Evolutionary conservation across 2,113 vertebrate genomes (phyloP), one percentile per base, ranked within the genome.

Genomic region (Chelonoidis abingdonii): DNA sequence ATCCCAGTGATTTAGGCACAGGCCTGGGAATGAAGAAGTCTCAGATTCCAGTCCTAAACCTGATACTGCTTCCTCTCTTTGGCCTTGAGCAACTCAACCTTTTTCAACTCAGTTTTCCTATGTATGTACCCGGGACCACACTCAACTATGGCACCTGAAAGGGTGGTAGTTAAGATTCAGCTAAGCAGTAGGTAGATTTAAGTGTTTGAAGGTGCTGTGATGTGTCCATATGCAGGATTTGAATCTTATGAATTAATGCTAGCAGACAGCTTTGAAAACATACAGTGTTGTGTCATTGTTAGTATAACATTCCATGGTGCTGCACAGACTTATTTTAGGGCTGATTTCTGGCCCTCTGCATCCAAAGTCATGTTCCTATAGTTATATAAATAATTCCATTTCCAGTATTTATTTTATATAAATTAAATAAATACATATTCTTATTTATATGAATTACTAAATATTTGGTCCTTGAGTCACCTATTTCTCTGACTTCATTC

Each of bases 1-100:
- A 80, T 54, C 54, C 54, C 94, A 95, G 90, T 83, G 62, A 65
- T 91, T 88, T 47, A 97, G 90, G 94, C 50, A 76, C 79, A 65
- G 79, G 81, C 75, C 94, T 84, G 95, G 92, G 44, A 82, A 27
- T 6, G 25, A 41, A 72, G 19, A 72, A 44, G 6, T 78, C 24
- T 5, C 75, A 78, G 14, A 13, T 78, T 29, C 75, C 41, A 47
- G 13, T 27, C 22, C 24, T 41, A 47, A 44, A 12, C 25, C 24
- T 27, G 24, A 41, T 4, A 22, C 69, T 75, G 41, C 38, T 78
- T 78, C 75, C 41, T 12, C 41, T 78, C 13, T 78, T 41, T 78
- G 22, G 75, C 24, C 24, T 78, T 78, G 41, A 47, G 75, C 22
- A 44, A 12, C 41, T 47, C 24, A 7, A 27, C 21, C 41, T 27